Conservation (phyloP, 2,797 vertebrate species). For the Sebastes hubbsi region DNA sequence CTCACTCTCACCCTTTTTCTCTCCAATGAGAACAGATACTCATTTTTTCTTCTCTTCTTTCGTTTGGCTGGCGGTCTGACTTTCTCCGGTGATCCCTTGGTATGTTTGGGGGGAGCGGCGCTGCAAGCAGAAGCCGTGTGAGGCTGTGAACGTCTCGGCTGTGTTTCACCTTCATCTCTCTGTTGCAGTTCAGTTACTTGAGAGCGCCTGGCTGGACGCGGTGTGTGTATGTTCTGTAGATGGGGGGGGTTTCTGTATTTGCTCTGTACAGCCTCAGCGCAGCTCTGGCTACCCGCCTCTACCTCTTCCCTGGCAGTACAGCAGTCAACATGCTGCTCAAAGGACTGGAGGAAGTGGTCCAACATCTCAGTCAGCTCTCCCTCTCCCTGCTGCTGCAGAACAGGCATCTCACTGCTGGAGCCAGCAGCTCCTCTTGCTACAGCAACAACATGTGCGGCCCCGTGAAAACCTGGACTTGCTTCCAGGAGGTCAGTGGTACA, state of each 20-base stretch:
- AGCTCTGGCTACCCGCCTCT: background rate
- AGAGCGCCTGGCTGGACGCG: background rate
- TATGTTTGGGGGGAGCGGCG: background rate
- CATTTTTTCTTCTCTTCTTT: background rate
- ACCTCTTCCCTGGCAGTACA: slow-evolving; percentile 1
- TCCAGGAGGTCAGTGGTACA: background rate
- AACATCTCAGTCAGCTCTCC: slow-evolving; percentile 70
- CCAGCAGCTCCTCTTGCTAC: background rate
- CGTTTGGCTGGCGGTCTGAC: background rate
- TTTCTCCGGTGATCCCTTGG: background rate
- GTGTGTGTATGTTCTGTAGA: background rate
- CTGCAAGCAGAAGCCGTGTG: fast-evolving
- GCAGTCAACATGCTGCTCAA: slow-evolving; percentile 58
- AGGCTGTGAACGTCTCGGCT: background rate
- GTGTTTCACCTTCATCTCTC: background rate
- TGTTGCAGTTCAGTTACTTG: background rate
- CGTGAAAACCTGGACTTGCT: background rate
- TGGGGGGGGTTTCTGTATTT: background rate
- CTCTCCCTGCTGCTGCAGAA: slow-evolving; percentile 56
- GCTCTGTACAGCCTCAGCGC: background rate
- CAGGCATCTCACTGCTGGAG: background rate
- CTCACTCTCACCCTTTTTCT: background rate
- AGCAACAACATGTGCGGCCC: background rate
- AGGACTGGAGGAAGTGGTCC: slow-evolving; percentile 73
- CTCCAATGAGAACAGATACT: background rate